Conservation (phyloP, 2,888 invertebrate genomes). For the Fragum fragum region DNA sequence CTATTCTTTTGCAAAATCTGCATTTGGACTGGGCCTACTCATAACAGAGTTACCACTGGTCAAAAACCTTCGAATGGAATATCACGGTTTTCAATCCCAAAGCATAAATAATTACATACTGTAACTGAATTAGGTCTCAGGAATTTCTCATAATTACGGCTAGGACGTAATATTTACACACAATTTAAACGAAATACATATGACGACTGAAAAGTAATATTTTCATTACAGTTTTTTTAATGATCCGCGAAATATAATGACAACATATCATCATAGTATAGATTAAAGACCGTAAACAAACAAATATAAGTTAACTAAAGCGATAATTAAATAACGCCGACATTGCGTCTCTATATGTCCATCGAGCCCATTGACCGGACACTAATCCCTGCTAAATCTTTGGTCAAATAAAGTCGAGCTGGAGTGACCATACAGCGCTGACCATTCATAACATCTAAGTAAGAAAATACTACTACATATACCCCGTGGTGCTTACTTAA, state of each 20-base stretch:
- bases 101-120: no score
- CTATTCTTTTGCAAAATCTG: no score
- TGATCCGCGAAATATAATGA: constrained; percentile 28
- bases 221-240: constrained; percentile 9
- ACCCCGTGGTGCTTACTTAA: constrained; percentile 30
- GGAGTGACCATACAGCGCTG: constrained; percentile 12
- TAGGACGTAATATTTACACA: constrained; percentile 4
- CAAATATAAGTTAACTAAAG: constrained; percentile 37
- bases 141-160: no score
- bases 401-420: constrained; percentile 15
- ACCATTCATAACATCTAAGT: constrained; percentile 15
- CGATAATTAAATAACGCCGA: constrained; percentile 43
- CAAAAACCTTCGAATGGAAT: no score
- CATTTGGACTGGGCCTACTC: no score
- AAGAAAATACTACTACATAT: constrained; percentile 13
- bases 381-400: constrained; percentile 23
- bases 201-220: constrained; percentile 4
- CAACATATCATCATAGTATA: constrained; percentile 15
- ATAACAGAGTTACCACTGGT: no score
- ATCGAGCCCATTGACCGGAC: constrained; percentile 33
- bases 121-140: no score
- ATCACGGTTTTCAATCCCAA: no score
- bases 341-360: constrained; percentile 37
- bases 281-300: constrained; percentile 27
- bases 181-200: not conserved